Conservation (phyloP, 2,888 invertebrate genomes). For the Andrena bicolor region DNA sequence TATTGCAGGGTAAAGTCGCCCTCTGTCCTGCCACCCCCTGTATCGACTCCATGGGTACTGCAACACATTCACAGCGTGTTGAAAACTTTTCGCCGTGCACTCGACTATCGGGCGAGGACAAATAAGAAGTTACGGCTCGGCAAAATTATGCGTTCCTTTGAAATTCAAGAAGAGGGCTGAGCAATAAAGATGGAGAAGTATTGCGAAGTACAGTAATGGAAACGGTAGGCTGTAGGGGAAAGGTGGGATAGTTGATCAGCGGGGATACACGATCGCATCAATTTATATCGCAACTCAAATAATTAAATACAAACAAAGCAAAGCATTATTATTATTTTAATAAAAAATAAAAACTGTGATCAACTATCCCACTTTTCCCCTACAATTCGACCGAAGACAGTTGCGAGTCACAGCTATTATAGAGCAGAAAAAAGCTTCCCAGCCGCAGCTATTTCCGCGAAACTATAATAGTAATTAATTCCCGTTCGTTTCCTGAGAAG, state of each 20-base stretch:
- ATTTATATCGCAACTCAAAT: too few relatives aligned
- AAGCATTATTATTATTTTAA: too few relatives aligned
- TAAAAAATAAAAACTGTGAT: too few relatives aligned
- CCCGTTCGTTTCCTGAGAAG: background rate
- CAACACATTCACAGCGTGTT: slow-evolving; percentile 78
- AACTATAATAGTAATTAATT: slow-evolving; percentile 22
- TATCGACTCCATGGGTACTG: slow-evolving; percentile 94
- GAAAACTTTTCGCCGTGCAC: slow-evolving; percentile 2
- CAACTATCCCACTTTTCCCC: too few relatives aligned
- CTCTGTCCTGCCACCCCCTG: slow-evolving; percentile 94
- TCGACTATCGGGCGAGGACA: background rate
- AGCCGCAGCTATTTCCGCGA: background rate
- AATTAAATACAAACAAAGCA: too few relatives aligned
- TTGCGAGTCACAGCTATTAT: too few relatives aligned
- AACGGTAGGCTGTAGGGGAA: background rate
- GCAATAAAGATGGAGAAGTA: background rate
- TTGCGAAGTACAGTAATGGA: background rate
- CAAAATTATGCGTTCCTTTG: background rate
- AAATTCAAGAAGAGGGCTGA: too few relatives aligned
- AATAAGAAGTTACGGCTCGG: slow-evolving; percentile 24
- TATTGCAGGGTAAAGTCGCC: slow-evolving; percentile 95
- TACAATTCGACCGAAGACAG: slow-evolving; percentile 3
- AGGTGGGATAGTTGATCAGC: too few relatives aligned
- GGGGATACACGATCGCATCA: too few relatives aligned
- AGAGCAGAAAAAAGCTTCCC: background rate